Percentiles rank a stretch among this genome's conserved stretches.
phyloP scores from a whole-genome alignment of 2,113 vertebrate species.

The Eurypyga helias region DNA sequence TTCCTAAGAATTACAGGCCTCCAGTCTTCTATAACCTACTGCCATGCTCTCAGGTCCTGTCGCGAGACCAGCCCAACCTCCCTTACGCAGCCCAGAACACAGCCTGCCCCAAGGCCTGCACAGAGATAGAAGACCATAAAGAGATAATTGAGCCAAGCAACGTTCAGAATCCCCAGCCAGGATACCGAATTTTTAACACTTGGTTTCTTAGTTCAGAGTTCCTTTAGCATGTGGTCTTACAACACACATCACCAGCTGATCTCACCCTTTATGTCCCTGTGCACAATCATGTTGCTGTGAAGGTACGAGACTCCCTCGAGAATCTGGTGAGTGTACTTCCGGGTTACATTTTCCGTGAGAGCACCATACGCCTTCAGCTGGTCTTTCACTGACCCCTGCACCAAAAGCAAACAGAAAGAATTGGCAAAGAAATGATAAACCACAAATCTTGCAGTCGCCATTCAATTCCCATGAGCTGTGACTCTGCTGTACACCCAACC shows the following conservation, averaged over 20 bases:
- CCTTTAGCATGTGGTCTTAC: background rate
- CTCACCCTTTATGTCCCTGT: slow-evolving; percentile 96
- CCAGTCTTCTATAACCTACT: background rate
- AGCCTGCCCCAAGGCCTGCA: background rate
- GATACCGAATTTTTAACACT: background rate
- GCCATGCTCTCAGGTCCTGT: background rate
- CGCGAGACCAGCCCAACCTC: background rate
- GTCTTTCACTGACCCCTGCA: slow-evolving; percentile 94
- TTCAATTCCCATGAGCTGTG: background rate
- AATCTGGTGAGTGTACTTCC: slow-evolving; percentile 95
- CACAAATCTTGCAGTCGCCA: background rate
- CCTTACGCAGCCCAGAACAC: background rate
- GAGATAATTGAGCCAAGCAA: background rate
- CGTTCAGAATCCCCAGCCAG: background rate
- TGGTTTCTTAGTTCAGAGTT: background rate
- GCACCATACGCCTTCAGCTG: slow-evolving; percentile 95
- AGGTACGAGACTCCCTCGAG: slow-evolving; percentile 95
- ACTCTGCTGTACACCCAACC: background rate
- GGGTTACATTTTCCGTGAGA: slow-evolving; percentile 92
- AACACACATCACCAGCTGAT: background rate
- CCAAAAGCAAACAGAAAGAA: background rate
- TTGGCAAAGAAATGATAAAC: background rate
- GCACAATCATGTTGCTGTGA: slow-evolving; percentile 98
- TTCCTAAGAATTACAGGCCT: background rate
- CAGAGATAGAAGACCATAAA: background rate